These are phyloP conservation scores for Cherax destructor DNA, from an alignment of 1,140 invertebrate species.

Conservation along the genomic window DNA sequence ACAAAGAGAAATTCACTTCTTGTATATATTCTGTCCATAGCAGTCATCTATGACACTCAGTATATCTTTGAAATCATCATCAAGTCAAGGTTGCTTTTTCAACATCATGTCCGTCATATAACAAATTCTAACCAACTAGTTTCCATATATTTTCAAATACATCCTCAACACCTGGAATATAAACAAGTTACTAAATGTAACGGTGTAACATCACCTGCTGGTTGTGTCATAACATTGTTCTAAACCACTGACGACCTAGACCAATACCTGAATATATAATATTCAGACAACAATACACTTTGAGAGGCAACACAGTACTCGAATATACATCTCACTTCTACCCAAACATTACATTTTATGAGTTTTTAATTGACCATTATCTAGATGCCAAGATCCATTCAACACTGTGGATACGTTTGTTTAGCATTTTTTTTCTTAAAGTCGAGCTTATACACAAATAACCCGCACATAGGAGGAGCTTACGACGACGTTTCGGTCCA, in stretches of 20 bases:
- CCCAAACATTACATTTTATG: not conserved
- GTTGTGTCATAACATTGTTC: not conserved
- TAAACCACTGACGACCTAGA: slow-evolving; percentile 9
- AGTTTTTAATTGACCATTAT: not conserved
- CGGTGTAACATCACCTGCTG: not conserved
- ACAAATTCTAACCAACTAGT: not conserved
- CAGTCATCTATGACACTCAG: too few relatives aligned
- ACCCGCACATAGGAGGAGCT: too few relatives aligned
- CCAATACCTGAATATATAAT: slow-evolving; percentile 48
- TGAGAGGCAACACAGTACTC: not conserved
- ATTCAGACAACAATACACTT: slow-evolving; percentile 19
- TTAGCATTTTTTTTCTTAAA: too few relatives aligned
- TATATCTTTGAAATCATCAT: not conserved
- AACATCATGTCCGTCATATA: not conserved
- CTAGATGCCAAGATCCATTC: not conserved
- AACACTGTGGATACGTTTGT: too few relatives aligned
- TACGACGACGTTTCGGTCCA: too few relatives aligned
- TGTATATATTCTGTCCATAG: too few relatives aligned
- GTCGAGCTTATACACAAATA: too few relatives aligned
- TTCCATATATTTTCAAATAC: not conserved
- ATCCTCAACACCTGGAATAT: not conserved
- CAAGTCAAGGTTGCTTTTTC: not conserved
- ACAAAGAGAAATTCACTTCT: too few relatives aligned
- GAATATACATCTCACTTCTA: not conserved
- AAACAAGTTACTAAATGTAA: not conserved